Evolutionary conservation across 1,140 invertebrate species (phyloP), one percentile per base, ranked within the genome.

Genomic region (Radopholus similis): DNA sequence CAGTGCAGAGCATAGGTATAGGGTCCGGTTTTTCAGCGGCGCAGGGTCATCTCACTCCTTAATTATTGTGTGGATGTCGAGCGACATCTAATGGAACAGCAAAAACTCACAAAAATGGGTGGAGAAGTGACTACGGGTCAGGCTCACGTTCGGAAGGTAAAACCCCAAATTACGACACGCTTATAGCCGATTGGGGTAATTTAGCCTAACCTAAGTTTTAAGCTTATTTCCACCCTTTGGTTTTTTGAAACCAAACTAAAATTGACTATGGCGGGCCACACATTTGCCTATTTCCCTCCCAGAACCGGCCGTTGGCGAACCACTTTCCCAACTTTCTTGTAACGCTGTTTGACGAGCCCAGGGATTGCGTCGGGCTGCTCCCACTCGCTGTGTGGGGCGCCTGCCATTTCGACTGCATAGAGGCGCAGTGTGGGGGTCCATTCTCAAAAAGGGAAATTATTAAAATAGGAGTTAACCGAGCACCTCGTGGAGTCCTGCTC

Each of bases 61-160:
- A 62, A 28, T 30, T 62, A 62, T 62, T 62, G 58, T 21, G 11
- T 62, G 15, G 58, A 62, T 8, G 42, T 62, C 32, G 58, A 62
- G 9, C 23, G 49, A 30, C 13, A 62, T 49, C 32, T 62, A 21
- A 4, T 4, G n/a, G 18, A 4, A 4, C n/a, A 15, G 5, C 5
- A 15, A 54, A 54, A 54, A 54, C 18, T 18, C n/a, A 34, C 30
- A 15, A 0, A 23, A 6, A 54, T 23, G 49, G 49, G 34, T 23
- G 51, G 13, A 5, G 51, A n/a, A n/a, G n/a, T 32, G 3, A 23
- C 30, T 23, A 54, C 11, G 18, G 15, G 30, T 5, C 51, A 54
- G 35, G 35, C 35, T 32, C 18, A 34, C n/a, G 51, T 54, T 32
- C 35, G 2, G 6, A 47, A 47, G 26, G 5, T 49, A 1, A 4